Percentiles rank a stretch among this genome's conserved stretches.
phyloP scores from a whole-genome alignment of 1,140 invertebrate species.

The Popillia japonica region DNA sequence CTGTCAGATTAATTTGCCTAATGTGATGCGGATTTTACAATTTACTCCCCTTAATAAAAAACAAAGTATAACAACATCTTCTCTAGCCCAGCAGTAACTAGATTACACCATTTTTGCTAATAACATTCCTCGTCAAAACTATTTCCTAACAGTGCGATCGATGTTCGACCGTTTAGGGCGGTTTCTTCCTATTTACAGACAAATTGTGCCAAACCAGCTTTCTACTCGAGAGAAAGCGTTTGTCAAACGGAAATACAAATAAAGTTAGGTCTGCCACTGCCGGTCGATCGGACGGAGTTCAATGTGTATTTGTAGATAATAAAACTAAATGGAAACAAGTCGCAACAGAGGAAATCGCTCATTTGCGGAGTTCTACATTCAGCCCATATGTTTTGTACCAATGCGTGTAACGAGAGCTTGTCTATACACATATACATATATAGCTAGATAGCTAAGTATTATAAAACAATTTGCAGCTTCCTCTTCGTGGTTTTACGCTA shows the following conservation, averaged over 20 bases:
- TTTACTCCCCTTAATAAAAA: too few relatives aligned
- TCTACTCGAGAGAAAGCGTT: not conserved
- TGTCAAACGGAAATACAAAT: conserved; percentile 10
- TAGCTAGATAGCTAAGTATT: not conserved
- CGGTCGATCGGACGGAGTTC: not conserved
- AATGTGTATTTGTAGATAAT: not conserved
- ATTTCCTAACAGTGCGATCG: not conserved
- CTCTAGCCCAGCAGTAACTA: not conserved
- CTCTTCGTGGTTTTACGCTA: not conserved
- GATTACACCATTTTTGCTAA: too few relatives aligned
- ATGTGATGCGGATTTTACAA: too few relatives aligned
- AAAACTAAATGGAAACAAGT: not conserved
- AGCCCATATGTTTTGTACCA: not conserved
- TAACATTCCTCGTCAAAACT: too few relatives aligned
- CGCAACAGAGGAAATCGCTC: not conserved
- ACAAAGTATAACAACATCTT: not conserved
- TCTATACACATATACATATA: not conserved
- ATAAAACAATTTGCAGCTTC: not conserved
- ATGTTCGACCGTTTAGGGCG: not conserved
- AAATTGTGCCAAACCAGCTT: conserved; percentile 1
- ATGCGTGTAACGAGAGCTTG: not conserved
- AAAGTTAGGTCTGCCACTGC: not conserved
- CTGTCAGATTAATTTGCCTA: too few relatives aligned
- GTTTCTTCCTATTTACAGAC: not conserved
- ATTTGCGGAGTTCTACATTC: not conserved